These are phyloP conservation scores for Eupleurogrammus muticus DNA, from an alignment of 2,797 vertebrate genomes.

Conservation along the genomic window DNA sequence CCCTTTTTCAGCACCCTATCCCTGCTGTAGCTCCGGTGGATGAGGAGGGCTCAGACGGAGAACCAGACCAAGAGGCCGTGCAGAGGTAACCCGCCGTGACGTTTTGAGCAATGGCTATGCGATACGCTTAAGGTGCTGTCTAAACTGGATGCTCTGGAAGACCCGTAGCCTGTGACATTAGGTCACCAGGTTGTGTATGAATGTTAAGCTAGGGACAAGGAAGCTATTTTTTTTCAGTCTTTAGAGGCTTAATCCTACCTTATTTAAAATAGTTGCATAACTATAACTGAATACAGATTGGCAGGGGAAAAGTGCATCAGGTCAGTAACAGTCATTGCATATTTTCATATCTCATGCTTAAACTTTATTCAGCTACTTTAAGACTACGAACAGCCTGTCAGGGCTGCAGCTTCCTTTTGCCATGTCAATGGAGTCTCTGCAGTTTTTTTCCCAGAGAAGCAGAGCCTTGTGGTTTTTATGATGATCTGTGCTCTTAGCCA, in stretches of 20 bases:
- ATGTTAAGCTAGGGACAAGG: neutral
- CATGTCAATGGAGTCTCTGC: constrained; percentile 46
- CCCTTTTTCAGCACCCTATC: constrained; percentile 88
- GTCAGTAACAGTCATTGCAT: neutral
- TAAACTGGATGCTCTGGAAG: constrained; percentile 55
- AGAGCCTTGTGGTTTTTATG: neutral
- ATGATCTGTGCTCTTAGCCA: neutral
- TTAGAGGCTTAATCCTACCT: neutral
- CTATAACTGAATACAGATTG: neutral
- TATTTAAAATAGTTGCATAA: neutral
- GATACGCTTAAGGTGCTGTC: constrained; percentile 60
- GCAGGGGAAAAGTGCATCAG: neutral
- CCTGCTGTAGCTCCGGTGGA: constrained; percentile 96
- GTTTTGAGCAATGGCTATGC: constrained; percentile 51
- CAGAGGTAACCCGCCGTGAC: constrained; percentile 89
- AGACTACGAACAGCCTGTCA: neutral
- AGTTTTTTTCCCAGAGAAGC: no score
- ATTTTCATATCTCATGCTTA: neutral
- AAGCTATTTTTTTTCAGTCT: neutral
- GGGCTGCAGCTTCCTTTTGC: constrained; percentile 60
- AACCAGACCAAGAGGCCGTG: constrained; percentile 97
- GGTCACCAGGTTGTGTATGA: neutral
- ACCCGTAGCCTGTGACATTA: constrained; percentile 36
- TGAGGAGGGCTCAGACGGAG: constrained; percentile 98
- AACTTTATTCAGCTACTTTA: neutral